These are phyloP conservation scores for Drosophila busckii DNA, from an alignment of 1,140 invertebrate species.

Conservation along the genomic window DNA sequence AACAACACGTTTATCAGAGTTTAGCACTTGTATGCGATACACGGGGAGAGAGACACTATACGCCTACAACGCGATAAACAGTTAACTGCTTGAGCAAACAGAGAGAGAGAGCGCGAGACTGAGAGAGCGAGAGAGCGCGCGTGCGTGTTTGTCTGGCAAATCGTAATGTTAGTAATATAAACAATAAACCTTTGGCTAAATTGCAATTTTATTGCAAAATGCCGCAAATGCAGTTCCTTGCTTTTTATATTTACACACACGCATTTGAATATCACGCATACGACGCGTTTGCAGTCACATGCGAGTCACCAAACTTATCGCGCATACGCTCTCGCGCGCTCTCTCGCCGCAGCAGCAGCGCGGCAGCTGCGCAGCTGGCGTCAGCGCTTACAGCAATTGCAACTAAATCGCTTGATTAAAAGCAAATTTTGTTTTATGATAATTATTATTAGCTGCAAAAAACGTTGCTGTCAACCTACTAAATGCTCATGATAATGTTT, in stretches of 20 bases:
- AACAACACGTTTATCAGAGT: constrained; percentile 42
- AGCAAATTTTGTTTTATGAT: constrained; percentile 47
- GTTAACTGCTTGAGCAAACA: constrained; percentile 31
- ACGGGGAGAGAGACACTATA: neutral
- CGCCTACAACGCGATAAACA: neutral
- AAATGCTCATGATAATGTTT: too few relatives aligned
- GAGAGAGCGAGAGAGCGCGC: constrained; percentile 6
- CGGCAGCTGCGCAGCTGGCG: neutral
- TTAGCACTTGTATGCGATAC: constrained; percentile 38
- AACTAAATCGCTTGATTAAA: constrained; percentile 72
- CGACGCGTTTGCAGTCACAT: constrained; percentile 61
- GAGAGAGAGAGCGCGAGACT: constrained; percentile 4
- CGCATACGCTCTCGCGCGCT: neutral
- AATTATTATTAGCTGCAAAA: constrained; percentile 50
- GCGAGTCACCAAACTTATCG: constrained; percentile 17
- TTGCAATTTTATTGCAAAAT: constrained; percentile 28
- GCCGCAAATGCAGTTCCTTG: constrained; percentile 12
- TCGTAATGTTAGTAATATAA: constrained; percentile 46
- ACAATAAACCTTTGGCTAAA: constrained; percentile 63
- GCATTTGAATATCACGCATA: constrained; percentile 50
- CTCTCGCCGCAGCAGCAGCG: constrained; percentile 44
- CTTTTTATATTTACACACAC: neutral
- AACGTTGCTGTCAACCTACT: constrained; percentile 52
- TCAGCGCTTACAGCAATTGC: constrained; percentile 43
- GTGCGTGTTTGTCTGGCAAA: constrained; percentile 2